Base-by-base conservation (phyloP, 2,113 vertebrate species). In the Coptodon rendalli region DNA sequence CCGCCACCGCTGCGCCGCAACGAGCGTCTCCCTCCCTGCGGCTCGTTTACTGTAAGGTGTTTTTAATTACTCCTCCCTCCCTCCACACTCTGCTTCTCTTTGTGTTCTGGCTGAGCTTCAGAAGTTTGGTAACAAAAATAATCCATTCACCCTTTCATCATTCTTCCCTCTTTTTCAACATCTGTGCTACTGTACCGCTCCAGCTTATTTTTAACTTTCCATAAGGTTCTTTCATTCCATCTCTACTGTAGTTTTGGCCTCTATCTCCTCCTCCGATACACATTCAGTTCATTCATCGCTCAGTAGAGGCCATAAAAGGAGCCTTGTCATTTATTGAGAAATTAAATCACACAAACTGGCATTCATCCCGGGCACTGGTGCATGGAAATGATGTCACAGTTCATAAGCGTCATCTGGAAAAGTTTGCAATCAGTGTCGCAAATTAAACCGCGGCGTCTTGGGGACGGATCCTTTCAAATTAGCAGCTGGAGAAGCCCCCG, bases 271-370 rank as follows among this genome's bases (percentile, higher is more conserved):
- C 48, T 66, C 22, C 8, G 7, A 48, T 78, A 81, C 87, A 84
- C 86, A 83, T 89, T 86, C 17, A 82, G 87, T 88, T 89, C 89
- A 87, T 89, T 94, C 87, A 84, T 88, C n/a, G 79, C 86, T 87
- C 27, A 7, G 86, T 31, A 83, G 68, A 56, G 38, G 78, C 87
- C 91, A 80, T 95, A 91, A 94, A 92, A 90, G 89, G 66, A 87
- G 82, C 82, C 91, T 89, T 89, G 93, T 95, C 94, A 94, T 93
- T 94, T 93, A 93, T 82, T 89, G 90, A 89, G 91, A 94, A 92
- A 93, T 95, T 84, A 95, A 95, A 93, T 95, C 94, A 91, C 91
- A 88, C 87, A 84, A 93, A 94, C 93, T 95, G 93, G 92, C 94
- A 90, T 93, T 93, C 91, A 89, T 91, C 90, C 91, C 88, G 29